These are phyloP conservation scores for Brachyptera risi DNA, from an alignment of 2,888 invertebrate species.

Conservation along the genomic window DNA sequence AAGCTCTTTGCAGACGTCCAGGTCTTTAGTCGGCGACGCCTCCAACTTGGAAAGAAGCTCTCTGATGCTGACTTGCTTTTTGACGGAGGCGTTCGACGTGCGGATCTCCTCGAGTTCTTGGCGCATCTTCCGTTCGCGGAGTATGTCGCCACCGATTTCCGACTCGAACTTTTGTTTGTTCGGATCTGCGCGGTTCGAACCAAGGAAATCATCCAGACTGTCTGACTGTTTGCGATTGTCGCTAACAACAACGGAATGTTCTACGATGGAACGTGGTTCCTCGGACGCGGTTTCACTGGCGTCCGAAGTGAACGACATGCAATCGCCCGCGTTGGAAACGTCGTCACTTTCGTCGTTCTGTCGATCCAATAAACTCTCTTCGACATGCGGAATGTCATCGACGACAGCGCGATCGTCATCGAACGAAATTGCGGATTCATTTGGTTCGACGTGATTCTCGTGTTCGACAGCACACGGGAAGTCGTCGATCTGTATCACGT, in stretches of 20 bases:
- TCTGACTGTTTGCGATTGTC: background rate
- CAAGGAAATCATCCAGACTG: conserved; percentile 1
- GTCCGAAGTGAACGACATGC: background rate
- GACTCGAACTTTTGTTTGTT: conserved; percentile 46
- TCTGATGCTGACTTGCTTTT: conserved; percentile 49
- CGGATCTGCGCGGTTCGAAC: background rate
- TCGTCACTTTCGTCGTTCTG: too few relatives aligned
- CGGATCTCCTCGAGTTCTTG: conserved; percentile 42
- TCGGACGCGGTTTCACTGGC: background rate
- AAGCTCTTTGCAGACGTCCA: background rate
- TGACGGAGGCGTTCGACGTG: conserved; percentile 21
- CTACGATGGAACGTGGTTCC: too few relatives aligned
- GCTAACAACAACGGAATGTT: too few relatives aligned
- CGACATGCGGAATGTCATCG: background rate
- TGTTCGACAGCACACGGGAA: background rate
- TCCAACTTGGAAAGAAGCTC: conserved; percentile 62
- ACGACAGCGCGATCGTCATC: too few relatives aligned
- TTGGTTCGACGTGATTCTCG: background rate
- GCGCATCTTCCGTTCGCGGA: conserved; percentile 46
- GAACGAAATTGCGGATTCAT: background rate
- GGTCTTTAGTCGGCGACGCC: conserved; percentile 52
- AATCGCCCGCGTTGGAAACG: too few relatives aligned
- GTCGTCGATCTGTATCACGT: background rate
- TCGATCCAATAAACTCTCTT: too few relatives aligned
- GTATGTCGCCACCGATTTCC: conserved; percentile 48